Evolutionary conservation across 2,113 vertebrate species (phyloP).

Genomic region (Thalassoma bifasciatum): DNA sequence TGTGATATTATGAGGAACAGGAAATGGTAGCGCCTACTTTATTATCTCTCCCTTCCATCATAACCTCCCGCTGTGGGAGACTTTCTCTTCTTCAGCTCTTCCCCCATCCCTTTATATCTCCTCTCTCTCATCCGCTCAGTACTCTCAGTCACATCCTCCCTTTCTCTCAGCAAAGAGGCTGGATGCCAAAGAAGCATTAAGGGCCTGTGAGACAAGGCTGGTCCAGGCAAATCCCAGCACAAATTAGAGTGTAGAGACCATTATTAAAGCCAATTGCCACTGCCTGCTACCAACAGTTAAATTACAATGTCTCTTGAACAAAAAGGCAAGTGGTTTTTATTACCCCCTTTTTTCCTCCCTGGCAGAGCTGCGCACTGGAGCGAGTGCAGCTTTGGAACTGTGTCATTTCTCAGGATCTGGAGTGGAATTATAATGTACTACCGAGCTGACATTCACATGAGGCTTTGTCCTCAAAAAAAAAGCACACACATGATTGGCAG

Average conservation of each 20-base stretch:
- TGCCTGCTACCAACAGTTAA: conserved; percentile 64
- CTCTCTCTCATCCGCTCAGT: not conserved
- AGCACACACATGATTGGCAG: conserved; percentile 60
- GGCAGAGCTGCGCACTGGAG: conserved; percentile 20
- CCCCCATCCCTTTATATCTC: conserved; percentile 18
- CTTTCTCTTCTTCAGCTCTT: conserved; percentile 15
- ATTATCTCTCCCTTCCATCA: conserved; percentile 46
- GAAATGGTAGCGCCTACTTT: conserved; percentile 51
- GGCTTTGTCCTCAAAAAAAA: conserved; percentile 44
- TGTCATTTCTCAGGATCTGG: conserved; percentile 40
- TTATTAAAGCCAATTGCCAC: conserved; percentile 73
- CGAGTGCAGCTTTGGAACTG: conserved; percentile 32
- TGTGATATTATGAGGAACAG: conserved; percentile 53
- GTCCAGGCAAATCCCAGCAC: conserved; percentile 67
- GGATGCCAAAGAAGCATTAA: conserved; percentile 54
- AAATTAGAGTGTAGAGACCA: conserved; percentile 73
- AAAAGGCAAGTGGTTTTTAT: conserved; percentile 56
- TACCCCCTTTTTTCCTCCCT: conserved; percentile 24
- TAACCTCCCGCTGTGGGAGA: conserved; percentile 38
- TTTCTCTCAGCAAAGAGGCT: conserved; percentile 20
- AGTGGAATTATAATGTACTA: conserved; percentile 51
- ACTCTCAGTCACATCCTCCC: conserved; percentile 28
- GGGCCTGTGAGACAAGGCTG: conserved; percentile 55
- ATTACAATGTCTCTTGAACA: conserved; percentile 72
- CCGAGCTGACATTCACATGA: conserved; percentile 44